phyloP scores from a whole-genome alignment of 2,888 invertebrate genomes.

The Hanleya hanleyi region DNA sequence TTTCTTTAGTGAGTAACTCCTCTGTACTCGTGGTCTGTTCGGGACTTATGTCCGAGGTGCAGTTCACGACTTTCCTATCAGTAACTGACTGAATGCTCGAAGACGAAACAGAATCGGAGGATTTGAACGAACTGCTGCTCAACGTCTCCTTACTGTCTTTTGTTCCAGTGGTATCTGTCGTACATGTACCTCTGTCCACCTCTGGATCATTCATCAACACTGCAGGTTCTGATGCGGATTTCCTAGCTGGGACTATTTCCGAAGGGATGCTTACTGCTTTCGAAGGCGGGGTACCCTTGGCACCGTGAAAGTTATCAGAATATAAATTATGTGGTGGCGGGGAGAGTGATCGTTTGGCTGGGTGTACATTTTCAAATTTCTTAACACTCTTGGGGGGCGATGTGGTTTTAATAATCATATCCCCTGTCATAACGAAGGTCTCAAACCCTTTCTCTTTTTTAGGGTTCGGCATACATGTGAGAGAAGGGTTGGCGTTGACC shows the following conservation, averaged over 20 bases:
- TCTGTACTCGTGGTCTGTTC: not conserved
- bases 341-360: not conserved
- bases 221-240: not conserved
- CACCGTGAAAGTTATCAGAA: not conserved
- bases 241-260: not conserved
- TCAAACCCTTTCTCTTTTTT: conserved; percentile 61
- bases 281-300: not conserved
- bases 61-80: not conserved
- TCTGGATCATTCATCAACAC: not conserved
- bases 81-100: conserved; percentile 10
- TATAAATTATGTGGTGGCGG: not conserved
- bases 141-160: conserved; percentile 8
- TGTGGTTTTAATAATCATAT: conserved; percentile 94
- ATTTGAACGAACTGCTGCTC: conserved; percentile 7
- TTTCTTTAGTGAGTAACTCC: not conserved
- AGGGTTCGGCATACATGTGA: not conserved
- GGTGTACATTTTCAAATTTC: conserved; percentile 3
- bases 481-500: not conserved
- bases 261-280: not conserved
- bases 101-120: conserved; percentile 9
- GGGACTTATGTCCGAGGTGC: not conserved
- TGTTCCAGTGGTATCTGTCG: not conserved
- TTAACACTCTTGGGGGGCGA: conserved; percentile 70
- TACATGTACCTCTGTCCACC: not conserved
- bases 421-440: conserved; percentile 96